Evolutionary conservation across 2,113 vertebrate species (phyloP).

Genomic region (Lutjanus erythropterus): DNA sequence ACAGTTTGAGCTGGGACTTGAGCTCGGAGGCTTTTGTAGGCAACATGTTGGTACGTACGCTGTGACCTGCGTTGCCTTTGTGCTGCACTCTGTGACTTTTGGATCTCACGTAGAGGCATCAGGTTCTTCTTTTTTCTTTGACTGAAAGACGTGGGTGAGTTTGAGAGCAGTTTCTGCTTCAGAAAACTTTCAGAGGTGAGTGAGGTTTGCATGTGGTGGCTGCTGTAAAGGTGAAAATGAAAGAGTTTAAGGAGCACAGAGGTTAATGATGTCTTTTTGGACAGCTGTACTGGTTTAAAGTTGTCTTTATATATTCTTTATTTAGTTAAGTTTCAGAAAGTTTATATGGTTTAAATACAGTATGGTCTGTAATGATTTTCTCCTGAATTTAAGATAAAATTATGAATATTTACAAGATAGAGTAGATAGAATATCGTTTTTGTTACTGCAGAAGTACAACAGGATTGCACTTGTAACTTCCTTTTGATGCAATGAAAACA

Average conservation of each 20-base stretch:
- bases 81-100: constrained; percentile 49
- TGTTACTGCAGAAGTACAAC: no score
- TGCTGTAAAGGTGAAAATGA: constrained; percentile 38
- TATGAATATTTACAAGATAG: no score
- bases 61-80: constrained; percentile 50
- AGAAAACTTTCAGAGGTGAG: constrained; percentile 56
- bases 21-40: constrained; percentile 53
- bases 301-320: background rate
- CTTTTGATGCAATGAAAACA: no score
- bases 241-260: background rate
- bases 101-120: constrained; percentile 60
- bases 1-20: constrained; percentile 67
- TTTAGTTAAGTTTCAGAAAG: background rate
- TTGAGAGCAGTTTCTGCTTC: constrained; percentile 51
- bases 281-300: background rate
- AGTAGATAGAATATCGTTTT: no score
- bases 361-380: background rate
- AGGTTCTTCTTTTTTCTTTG: background rate
- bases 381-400: background rate
- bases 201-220: constrained; percentile 38
- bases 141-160: constrained; percentile 59
- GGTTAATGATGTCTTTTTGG: background rate
- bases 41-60: constrained; percentile 36
- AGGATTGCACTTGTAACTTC: no score
- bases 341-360: background rate